Evolutionary conservation across 2,888 invertebrate genomes (phyloP).

Genomic region (Parochlus steinenii): DNA sequence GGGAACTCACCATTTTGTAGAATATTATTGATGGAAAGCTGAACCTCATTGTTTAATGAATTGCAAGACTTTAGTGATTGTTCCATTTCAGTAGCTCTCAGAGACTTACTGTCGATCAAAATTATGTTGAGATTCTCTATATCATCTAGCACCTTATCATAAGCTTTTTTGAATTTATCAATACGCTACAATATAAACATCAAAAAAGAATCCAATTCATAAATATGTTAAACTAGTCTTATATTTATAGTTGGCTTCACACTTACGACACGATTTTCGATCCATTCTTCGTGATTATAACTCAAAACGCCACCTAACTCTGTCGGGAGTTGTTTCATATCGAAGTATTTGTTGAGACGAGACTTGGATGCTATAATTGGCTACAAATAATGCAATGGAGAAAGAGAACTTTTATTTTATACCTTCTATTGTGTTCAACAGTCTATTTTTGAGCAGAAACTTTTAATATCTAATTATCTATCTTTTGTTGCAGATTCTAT

Average conservation of each 20-base stretch:
- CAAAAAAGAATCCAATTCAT: slow-evolving; percentile 4
- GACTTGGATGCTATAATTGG: slow-evolving; percentile 50
- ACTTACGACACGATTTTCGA: slow-evolving; percentile 55
- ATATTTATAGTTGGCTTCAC: slow-evolving; percentile 8
- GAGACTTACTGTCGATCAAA: slow-evolving; percentile 35
- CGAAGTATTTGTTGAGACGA: slow-evolving; percentile 50
- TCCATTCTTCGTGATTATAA: slow-evolving; percentile 59
- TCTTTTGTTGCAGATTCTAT: too few relatives aligned
- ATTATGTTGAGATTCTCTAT: slow-evolving; percentile 43
- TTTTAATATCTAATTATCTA: too few relatives aligned
- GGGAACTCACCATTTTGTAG: slow-evolving; percentile 32
- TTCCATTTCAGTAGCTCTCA: slow-evolving; percentile 38
- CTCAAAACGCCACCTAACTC: slow-evolving; percentile 54
- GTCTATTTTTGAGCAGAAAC: too few relatives aligned
- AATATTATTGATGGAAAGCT: slow-evolving; percentile 31
- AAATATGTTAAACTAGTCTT: neutral
- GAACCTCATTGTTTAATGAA: slow-evolving; percentile 35
- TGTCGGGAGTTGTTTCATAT: slow-evolving; percentile 48
- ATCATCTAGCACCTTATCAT: slow-evolving; percentile 38
- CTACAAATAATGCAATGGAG: too few relatives aligned
- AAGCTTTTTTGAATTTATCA: slow-evolving; percentile 47
- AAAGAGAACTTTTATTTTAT: too few relatives aligned
- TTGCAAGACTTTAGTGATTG: slow-evolving; percentile 36
- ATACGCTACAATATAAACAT: slow-evolving; percentile 34
- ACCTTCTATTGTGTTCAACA: too few relatives aligned